A percentile compares a stretch with the other conserved stretches of the same genome.
Evolutionary conservation across 2,113 vertebrate species (phyloP).

Genomic region (Chaetorhynchus papuensis): DNA sequence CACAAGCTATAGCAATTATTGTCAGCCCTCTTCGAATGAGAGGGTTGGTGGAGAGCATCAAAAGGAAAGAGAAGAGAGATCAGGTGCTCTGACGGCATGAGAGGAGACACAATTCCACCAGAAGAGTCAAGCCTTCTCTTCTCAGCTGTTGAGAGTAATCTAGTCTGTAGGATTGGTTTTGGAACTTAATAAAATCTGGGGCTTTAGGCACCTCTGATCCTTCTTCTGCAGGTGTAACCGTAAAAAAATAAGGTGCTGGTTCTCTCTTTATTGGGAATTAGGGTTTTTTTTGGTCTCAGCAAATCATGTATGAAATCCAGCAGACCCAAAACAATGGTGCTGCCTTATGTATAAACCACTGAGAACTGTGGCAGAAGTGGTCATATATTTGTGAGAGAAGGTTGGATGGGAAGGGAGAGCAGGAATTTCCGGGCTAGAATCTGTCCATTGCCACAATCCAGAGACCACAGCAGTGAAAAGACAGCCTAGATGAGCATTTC

Average conservation of each 20-base stretch:
- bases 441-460: background rate
- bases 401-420: background rate
- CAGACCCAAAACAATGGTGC: background rate
- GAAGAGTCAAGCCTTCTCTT: background rate
- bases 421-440: background rate
- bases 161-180: background rate
- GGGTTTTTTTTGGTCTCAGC: background rate
- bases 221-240: background rate
- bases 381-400: background rate
- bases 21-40: background rate
- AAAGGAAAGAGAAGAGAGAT: background rate
- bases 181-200: background rate
- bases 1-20: background rate
- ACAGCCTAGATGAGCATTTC: background rate
- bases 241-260: background rate
- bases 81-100: background rate
- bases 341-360: background rate
- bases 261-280: background rate
- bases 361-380: background rate
- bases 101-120: background rate
- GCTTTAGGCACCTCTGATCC: background rate
- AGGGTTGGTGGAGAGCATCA: background rate
- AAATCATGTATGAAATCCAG: background rate
- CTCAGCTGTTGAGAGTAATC: background rate
- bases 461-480: background rate